Evolutionary conservation across 2,888 invertebrate species (phyloP).

Genomic region (Eledona agricola): DNA sequence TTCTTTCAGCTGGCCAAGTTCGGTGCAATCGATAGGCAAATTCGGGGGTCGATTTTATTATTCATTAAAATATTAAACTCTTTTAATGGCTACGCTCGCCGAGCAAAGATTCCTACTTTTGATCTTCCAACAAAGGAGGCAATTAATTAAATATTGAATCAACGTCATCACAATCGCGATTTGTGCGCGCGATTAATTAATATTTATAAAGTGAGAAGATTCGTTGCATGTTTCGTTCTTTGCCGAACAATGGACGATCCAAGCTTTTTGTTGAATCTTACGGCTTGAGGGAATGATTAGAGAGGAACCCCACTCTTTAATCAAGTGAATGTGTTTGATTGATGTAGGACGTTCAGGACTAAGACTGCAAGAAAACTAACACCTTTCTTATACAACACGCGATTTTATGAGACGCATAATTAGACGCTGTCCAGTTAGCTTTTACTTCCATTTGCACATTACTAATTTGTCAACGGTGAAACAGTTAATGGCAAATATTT

Average conservation of each 20-base stretch:
- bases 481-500: too few species aligned
- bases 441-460: too few species aligned
- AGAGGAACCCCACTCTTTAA: conserved; percentile 6
- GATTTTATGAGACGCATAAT: too few species aligned
- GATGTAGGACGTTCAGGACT: conserved; percentile 3
- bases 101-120: conserved; percentile 11
- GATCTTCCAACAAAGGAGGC: conserved; percentile 11
- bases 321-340: conserved; percentile 18
- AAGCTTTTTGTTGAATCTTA: too few species aligned
- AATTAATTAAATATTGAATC: conserved; percentile 20
- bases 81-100: too few species aligned
- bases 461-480: too few species aligned
- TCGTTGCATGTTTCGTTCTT: too few species aligned
- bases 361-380: conserved; percentile 2
- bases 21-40: conserved; percentile 21
- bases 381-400: too few species aligned
- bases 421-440: too few species aligned
- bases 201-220: conserved; percentile 6
- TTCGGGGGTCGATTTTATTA: conserved; percentile 15
- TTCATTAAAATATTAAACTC: conserved; percentile 21
- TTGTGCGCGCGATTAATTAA: conserved; percentile 10
- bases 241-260: too few species aligned
- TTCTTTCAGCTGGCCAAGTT: conserved; percentile 21
- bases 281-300: conserved; percentile 5
- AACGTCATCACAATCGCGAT: conserved; percentile 3